Evolutionary conservation across 1,140 invertebrate genomes (phyloP), one percentile per base, ranked within the genome.

Genomic region (Phocides pigmalion): DNA sequence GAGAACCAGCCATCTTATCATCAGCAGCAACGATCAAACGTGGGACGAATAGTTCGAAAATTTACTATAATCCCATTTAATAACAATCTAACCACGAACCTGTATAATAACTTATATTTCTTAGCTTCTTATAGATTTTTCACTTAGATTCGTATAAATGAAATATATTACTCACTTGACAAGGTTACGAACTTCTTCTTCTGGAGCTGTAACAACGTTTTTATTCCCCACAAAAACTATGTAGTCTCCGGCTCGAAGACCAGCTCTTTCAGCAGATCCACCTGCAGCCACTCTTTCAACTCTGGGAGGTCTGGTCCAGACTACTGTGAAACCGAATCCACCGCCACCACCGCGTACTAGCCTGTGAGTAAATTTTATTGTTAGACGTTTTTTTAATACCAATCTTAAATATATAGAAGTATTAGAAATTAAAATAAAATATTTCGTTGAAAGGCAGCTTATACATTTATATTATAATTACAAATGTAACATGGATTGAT

Each of bases 251-350:
- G 96, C 95, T 62, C 94, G 89, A 2, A 97, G 93, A 0, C 96
- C 96, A 1, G 96, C 95, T 1, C 94, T 92, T 50, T 97, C 96
- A 3, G 96, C 97, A 0, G 96, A 95, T n/a, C 96, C 93, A 4
- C 95, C 95, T 0, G 95, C 93, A 72, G 98, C 97, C 0, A 98
- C 96, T 58, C 97, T 91, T 78, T 98, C 97, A 15, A 98, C 95
- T 8, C 96, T 93, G n/a, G 95, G 97, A 12, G 97, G 97, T 77
- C 97, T 95, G 1, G 96, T 97, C 95, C 97, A 98, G 0, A 97
- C 95, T n/a, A 98, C 95, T 3, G 97, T 97, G 90, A 98, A 98
- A 0, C 96, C 96, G 79, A 96, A 97, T 4, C 96, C 93, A 17
- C 93, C 92, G 47, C 94, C 93, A 1, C 93, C 83, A 4, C 92